phyloP scores from a whole-genome alignment of 2,797 vertebrate genomes.

The Sebastes miniatus region DNA sequence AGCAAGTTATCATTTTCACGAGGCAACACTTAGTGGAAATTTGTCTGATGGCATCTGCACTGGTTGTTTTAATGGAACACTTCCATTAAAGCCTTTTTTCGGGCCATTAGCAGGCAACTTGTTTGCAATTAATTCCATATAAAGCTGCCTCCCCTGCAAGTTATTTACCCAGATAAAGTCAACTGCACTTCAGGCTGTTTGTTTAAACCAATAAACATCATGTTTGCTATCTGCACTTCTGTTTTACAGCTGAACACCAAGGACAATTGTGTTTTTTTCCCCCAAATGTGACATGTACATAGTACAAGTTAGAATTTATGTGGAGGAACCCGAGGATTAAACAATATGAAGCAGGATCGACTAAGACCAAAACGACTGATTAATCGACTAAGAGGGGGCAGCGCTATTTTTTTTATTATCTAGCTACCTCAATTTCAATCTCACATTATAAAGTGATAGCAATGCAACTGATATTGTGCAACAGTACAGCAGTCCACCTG shows the following conservation, averaged over 20 bases:
- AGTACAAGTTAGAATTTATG: constrained; percentile 1
- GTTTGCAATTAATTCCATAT: constrained; percentile 82
- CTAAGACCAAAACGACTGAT: not conserved
- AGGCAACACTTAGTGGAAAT: constrained; percentile 79
- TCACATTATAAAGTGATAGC: not conserved
- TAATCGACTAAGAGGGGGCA: not conserved
- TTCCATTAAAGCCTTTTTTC: constrained; percentile 82
- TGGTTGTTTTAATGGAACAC: constrained; percentile 79
- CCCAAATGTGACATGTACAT: constrained; percentile 1
- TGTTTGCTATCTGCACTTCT: constrained; percentile 56
- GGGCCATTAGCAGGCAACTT: constrained; percentile 79
- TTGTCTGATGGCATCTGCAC: constrained; percentile 79
- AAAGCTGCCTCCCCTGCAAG: constrained; percentile 73
- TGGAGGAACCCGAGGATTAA: not conserved
- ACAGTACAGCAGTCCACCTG: not conserved
- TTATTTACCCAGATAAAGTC: constrained; percentile 79
- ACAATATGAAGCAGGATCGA: not conserved
- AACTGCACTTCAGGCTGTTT: constrained; percentile 75
- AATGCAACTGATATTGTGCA: not conserved
- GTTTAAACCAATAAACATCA: constrained; percentile 75
- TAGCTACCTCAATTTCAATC: not conserved
- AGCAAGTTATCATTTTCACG: constrained; percentile 82
- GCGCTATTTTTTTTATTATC: not conserved
- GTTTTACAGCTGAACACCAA: constrained; percentile 46
- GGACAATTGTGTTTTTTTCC: constrained; percentile 16